Evolutionary conservation across 2,888 invertebrate genomes (phyloP), one percentile per base, ranked within the genome.

Genomic region (Protophormia terraenovae): DNA sequence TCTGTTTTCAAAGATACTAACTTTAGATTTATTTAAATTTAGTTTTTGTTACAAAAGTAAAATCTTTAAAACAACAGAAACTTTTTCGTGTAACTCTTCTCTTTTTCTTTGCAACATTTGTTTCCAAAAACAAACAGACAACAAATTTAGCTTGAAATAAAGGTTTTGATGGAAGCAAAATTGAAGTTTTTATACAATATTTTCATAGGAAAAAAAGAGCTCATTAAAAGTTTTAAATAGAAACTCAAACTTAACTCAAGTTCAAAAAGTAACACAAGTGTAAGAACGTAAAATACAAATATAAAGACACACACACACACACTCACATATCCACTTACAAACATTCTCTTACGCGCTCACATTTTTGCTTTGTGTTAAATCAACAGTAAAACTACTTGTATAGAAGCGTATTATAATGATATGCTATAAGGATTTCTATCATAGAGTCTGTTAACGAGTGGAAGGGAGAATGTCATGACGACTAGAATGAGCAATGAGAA

Each of bases 151-250:
- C 32, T 19, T 22, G 41, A n/a, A 32, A 69, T 35, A 82, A 69
- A 38, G 66, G n/a, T 64, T n/a, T n/a, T 41, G 24, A 14, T 41
- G 27, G 14, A 24, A n/a, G n/a, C n/a, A n/a, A 27, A 45, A 67
- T 6, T 3, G 1, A 64, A 19, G 5, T 27, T 45, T 22, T 29
- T 47, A 38, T 14, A 22, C 38, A 71, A 62, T 76, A 66, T 77
- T 72, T 83, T 72, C 19, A 19, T 41, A 50, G 67, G 47, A 66
- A n/a, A n/a, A n/a, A n/a, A n/a, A 41, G 53, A 73, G 73, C 78
- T 83, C 78, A 78, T 83, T 83, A 83, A 83, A 83, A 73, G 60
- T 83, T 83, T 77, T 72, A 19, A 41, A 62, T 50, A 29, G 72
- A 66, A 80, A 80, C 64, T 62, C 45, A 73, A 72, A 73, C 8